These are phyloP conservation scores for Lasioglossum baleicum DNA, from an alignment of 1,140 invertebrate species.

Conservation along the genomic window DNA sequence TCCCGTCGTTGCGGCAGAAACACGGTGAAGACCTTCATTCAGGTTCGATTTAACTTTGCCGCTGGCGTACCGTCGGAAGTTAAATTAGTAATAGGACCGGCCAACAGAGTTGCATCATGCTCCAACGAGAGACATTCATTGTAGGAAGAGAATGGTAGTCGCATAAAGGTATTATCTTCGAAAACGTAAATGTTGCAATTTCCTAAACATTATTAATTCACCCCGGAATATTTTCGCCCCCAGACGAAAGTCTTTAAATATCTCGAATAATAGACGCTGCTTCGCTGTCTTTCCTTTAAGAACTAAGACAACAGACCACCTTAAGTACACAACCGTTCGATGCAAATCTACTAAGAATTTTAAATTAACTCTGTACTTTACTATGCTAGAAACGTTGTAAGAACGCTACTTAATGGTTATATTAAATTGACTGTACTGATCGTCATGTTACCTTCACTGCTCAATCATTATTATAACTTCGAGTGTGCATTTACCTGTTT, in stretches of 20 bases:
- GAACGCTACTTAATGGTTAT: too few relatives aligned
- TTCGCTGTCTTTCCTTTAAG: neutral
- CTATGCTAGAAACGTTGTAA: too few relatives aligned
- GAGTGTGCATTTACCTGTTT: too few relatives aligned
- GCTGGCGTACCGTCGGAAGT: constrained; percentile 53
- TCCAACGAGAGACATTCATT: constrained; percentile 61
- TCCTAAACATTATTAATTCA: neutral
- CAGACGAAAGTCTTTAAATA: too few relatives aligned
- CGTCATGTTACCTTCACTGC: too few relatives aligned
- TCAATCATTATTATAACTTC: too few relatives aligned
- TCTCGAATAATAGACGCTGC: neutral
- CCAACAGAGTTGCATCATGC: constrained; percentile 55
- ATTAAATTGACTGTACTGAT: too few relatives aligned
- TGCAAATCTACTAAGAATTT: too few relatives aligned
- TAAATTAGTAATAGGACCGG: constrained; percentile 62
- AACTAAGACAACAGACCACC: neutral
- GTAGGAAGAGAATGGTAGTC: neutral
- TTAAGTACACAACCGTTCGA: too few relatives aligned
- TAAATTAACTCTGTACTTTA: too few relatives aligned
- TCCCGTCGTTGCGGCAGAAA: constrained; percentile 43
- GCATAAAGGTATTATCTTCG: constrained; percentile 33
- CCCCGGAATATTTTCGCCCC: neutral
- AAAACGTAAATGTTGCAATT: constrained; percentile 3
- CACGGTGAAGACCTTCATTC: constrained; percentile 59
- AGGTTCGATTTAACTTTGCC: constrained; percentile 63